Percentiles rank a stretch among this genome's conserved stretches.
Evolutionary conservation across 2,113 vertebrate genomes (phyloP).

Genomic region (Aleadryas rufinucha): DNA sequence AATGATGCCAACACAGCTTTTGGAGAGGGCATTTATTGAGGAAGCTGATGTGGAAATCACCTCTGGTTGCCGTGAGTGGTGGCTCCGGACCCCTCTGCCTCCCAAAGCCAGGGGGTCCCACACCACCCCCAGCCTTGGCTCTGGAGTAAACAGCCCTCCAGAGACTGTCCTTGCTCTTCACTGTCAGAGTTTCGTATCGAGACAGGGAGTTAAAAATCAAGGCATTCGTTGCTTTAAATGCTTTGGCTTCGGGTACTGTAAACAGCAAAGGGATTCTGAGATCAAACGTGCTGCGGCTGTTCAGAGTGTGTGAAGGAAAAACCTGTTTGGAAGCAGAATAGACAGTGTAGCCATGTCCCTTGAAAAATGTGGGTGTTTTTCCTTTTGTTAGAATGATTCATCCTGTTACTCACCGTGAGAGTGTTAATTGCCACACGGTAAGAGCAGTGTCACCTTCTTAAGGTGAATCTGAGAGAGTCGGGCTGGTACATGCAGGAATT

Average conservation of each 20-base stretch:
- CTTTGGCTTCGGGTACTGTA: not conserved
- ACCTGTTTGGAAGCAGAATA: not conserved
- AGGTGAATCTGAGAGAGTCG: not conserved
- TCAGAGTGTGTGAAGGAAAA: not conserved
- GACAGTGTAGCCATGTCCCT: not conserved
- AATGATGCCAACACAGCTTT: rapidly evolving
- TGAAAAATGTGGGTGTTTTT: not conserved
- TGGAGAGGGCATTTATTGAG: not conserved
- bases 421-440: not conserved
- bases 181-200: not conserved
- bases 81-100: rapidly evolving
- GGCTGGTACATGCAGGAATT: not conserved
- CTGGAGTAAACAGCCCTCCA: rapidly evolving
- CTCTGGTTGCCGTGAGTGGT: not conserved
- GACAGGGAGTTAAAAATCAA: not conserved
- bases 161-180: not conserved
- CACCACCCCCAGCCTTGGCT: not conserved
- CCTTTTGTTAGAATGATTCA: not conserved
- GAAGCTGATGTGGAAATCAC: not conserved
- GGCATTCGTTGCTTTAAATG: not conserved
- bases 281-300: not conserved
- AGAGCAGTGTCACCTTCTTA: not conserved
- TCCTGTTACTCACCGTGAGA: not conserved
- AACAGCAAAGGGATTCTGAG: not conserved
- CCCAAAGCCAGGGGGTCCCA: not conserved